phyloP scores from a whole-genome alignment of 2,797 vertebrate species.

The Otolemur crassicaudatus region DNA sequence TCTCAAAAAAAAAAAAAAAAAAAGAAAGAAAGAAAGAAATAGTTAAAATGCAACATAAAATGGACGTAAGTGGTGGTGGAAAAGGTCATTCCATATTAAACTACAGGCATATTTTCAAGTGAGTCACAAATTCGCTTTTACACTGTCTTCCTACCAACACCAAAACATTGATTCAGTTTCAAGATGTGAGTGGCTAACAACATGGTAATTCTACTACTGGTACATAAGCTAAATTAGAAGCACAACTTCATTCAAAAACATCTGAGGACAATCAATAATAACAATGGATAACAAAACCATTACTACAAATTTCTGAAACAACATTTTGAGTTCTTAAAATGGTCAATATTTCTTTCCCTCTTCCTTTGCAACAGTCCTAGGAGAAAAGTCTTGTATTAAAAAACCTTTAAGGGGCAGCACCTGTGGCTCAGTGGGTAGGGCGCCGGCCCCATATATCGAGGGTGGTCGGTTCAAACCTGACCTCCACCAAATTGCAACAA shows the following conservation, averaged over 20 bases:
- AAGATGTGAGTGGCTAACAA: not conserved
- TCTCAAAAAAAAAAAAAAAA: not conserved
- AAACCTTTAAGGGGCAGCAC: not conserved
- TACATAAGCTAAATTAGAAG: not conserved
- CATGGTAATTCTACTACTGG: not conserved
- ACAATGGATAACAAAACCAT: not conserved
- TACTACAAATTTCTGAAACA: not conserved
- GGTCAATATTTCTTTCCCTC: not conserved
- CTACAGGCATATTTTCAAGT: not conserved
- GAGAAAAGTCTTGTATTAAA: not conserved
- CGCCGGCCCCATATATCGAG: too few species aligned
- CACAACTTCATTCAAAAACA: not conserved
- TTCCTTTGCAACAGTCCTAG: not conserved
- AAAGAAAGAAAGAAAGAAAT: not conserved
- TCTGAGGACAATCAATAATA: not conserved
- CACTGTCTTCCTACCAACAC: not conserved
- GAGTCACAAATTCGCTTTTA: not conserved
- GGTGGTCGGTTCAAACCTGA: too few species aligned
- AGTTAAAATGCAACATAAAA: not conserved
- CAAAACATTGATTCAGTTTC: constrained; percentile 27
- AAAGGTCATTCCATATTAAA: not conserved
- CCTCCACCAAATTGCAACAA: too few species aligned
- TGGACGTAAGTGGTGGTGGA: not conserved
- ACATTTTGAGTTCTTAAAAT: not conserved
- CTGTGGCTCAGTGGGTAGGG: too few species aligned